Base-by-base conservation (phyloP, 2,888 invertebrate species). In the Agrotis ipsilon region DNA sequence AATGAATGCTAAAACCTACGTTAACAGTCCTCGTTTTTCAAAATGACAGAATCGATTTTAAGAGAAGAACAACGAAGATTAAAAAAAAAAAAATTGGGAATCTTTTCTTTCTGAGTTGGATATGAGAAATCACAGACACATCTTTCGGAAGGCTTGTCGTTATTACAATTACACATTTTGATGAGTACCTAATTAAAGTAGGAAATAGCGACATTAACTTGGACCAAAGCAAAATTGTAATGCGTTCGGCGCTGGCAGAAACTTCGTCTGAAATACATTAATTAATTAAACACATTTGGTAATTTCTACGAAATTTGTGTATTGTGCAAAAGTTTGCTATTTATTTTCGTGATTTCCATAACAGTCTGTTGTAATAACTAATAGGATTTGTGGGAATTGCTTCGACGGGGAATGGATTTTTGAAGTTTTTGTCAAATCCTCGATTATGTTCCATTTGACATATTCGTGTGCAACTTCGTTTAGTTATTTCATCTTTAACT, bases 241-340 rank as follows among this genome's bases (percentile, higher is more conserved):
- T 79, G 78, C 65, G 67, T 76, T 80, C 65, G 51, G 45, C 51
- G 58, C 48, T 49, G 68, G 59, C 72, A 65, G 65, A 46, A 79
- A 79, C 76, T 79, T 76, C 21, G 61, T 62, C 65, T 68, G 78
- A 72, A 78, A 78, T 78, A 79, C 72, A 80, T 72, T 72, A 76
- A 79, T 79, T 79, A 79, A 79, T 80, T 79, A 80, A 68, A 80
- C 80, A 80, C 76, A 80, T 76, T 80, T 80, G 73, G 66, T 80
- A 68, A 80, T 79, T 79, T 57, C 72, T 54, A 66, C 72, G 45
- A 68, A 80, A 76, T 79, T 80, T 67, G 72, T 80, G 77, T 80
- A 67, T 61, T 77, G 79, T 69, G 51, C 81, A 67, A 80, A 80
- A 80, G 73, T 80, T 80, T 24, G 68, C 66, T 73, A 67, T 77